A percentile compares a stretch with the other conserved stretches of the same genome.
phyloP scores from a whole-genome alignment of 1,140 invertebrate genomes.

The Monochamus saltuarius region DNA sequence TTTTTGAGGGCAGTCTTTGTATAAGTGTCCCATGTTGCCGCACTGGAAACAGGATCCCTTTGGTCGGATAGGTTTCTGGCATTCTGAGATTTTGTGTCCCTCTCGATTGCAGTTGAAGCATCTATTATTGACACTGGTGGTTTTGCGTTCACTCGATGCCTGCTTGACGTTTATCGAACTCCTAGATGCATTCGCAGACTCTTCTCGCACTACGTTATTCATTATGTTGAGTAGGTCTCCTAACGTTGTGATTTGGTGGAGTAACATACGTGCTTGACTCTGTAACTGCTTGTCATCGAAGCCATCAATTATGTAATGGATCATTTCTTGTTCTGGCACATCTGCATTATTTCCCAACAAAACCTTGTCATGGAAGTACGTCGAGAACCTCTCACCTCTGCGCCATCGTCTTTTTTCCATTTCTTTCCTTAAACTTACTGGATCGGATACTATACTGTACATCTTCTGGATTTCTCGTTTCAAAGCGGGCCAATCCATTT shows the following conservation, averaged over 20 bases:
- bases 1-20: too few species aligned
- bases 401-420: conserved; percentile 42
- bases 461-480: conserved; percentile 21
- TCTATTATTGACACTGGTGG: neutral
- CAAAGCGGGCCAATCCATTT: conserved; percentile 15
- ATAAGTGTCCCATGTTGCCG: neutral
- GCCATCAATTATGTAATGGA: conserved; percentile 44
- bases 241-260: conserved; percentile 6
- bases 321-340: conserved; percentile 31
- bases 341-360: conserved; percentile 36
- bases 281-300: conserved; percentile 25
- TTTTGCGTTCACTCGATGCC: neutral
- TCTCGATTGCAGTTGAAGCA: conserved; percentile 20
- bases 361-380: conserved; percentile 42
- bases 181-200: neutral
- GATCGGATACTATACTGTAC: neutral
- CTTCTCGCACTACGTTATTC: conserved; percentile 5
- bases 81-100: conserved; percentile 17
- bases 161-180: neutral
- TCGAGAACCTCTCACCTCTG: conserved; percentile 29
- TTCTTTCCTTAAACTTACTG: conserved; percentile 18
- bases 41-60: conserved; percentile 19
- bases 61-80: conserved; percentile 14
- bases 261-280: conserved; percentile 18
- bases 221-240: conserved; percentile 19